phyloP scores from a whole-genome alignment of 2,113 vertebrate genomes.

The Smithornis capensis region DNA sequence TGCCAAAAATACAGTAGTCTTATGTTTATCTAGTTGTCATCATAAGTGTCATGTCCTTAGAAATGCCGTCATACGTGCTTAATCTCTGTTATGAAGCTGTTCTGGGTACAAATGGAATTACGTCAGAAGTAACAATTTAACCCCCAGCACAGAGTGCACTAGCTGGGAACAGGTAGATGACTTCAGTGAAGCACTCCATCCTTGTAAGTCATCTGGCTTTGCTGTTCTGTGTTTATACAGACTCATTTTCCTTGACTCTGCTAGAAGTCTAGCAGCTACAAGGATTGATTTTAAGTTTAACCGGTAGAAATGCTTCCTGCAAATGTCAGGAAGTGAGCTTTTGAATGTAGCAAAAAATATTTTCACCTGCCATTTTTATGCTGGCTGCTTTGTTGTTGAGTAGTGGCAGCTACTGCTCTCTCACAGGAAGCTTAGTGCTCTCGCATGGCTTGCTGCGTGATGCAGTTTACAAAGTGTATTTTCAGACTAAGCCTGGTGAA shows the following conservation, averaged over 20 bases:
- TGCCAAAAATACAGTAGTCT: not conserved
- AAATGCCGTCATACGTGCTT: not conserved
- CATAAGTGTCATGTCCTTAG: not conserved
- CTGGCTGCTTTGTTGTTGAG: not conserved
- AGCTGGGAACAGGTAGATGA: not conserved
- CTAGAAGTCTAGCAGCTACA: not conserved
- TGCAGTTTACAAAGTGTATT: not conserved
- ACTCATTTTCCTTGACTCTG: not conserved
- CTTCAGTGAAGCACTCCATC: not conserved
- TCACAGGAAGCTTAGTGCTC: not conserved
- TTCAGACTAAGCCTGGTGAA: not conserved
- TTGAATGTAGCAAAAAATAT: not conserved
- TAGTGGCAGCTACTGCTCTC: not conserved
- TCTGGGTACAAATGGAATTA: not conserved
- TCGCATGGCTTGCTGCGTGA: not conserved
- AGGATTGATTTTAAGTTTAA: not conserved
- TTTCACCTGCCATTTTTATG: not conserved
- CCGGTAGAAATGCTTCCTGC: not conserved
- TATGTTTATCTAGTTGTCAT: not conserved
- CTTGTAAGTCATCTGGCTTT: not conserved
- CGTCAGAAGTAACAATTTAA: not conserved
- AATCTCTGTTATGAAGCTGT: not conserved
- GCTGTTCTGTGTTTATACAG: not conserved
- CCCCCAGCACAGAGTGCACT: not conserved
- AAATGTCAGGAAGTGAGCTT: not conserved